A percentile compares a stretch with the other conserved stretches of the same genome.
These are phyloP conservation scores for Pimpla rufipes DNA, from an alignment of 2,888 invertebrate species.

Conservation along the genomic window DNA sequence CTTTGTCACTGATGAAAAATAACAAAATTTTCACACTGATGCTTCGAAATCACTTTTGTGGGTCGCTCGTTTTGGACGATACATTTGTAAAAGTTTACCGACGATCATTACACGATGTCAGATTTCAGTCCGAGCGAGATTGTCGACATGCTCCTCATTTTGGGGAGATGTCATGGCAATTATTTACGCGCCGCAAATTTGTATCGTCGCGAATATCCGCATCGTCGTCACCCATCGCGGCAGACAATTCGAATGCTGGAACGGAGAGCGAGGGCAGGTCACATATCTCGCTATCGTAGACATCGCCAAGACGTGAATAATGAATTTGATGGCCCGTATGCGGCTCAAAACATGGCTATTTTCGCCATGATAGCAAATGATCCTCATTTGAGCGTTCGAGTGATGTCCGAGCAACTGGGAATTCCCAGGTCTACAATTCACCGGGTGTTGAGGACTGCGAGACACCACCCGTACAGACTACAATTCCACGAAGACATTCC, in stretches of 20 bases:
- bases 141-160: slow-evolving; percentile 31
- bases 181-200: slow-evolving; percentile 49
- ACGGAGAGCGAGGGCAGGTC: slow-evolving; percentile 49
- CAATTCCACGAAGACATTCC: slow-evolving; percentile 55
- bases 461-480: too few relatives aligned
- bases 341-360: slow-evolving; percentile 52
- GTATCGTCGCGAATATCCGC: slow-evolving; percentile 48
- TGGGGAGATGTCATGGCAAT: slow-evolving; percentile 47
- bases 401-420: too few relatives aligned
- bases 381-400: slow-evolving; percentile 48
- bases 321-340: slow-evolving; percentile 27
- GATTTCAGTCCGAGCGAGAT: slow-evolving; percentile 17
- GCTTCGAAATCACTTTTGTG: too few relatives aligned
- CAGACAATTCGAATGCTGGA: slow-evolving; percentile 41
- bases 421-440: too few relatives aligned
- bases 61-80: too few relatives aligned
- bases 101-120: slow-evolving; percentile 1
- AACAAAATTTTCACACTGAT: too few relatives aligned
- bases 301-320: not conserved
- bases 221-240: slow-evolving; percentile 56
- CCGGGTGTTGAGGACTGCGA: too few relatives aligned
- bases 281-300: slow-evolving; percentile 31
- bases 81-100: too few relatives aligned
- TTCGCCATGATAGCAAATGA: slow-evolving; percentile 54
- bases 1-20: too few relatives aligned